These are phyloP conservation scores for Ammodytes marinus DNA, from an alignment of 2,113 vertebrate species.

Conservation along the genomic window DNA sequence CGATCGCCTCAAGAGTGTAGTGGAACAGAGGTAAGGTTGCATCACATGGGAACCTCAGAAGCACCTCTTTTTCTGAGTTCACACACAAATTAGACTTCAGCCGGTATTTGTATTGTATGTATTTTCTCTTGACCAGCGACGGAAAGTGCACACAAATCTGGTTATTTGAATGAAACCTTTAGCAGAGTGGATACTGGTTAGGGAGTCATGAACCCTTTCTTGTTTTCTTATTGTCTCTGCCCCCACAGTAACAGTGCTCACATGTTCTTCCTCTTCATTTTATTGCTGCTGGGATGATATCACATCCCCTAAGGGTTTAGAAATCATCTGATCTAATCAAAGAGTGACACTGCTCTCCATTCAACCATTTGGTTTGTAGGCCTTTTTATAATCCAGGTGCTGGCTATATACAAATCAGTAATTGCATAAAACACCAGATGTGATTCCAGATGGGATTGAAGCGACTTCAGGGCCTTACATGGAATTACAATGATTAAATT, in stretches of 20 bases:
- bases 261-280: slow-evolving; percentile 10
- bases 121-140: not conserved
- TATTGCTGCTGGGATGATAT: slow-evolving; percentile 32
- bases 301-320: slow-evolving; percentile 5
- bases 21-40: slow-evolving; percentile 90
- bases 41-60: not conserved
- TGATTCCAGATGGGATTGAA: slow-evolving; percentile 65
- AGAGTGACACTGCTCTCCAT: slow-evolving; percentile 13
- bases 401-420: slow-evolving; percentile 38
- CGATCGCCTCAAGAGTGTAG: slow-evolving; percentile 90
- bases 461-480: slow-evolving; percentile 29
- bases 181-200: not conserved
- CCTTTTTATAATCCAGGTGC: slow-evolving; percentile 54
- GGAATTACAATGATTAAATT: slow-evolving; percentile 31
- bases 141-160: not conserved
- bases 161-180: not conserved
- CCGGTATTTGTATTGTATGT: too few species aligned
- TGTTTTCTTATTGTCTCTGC: slow-evolving; percentile 8
- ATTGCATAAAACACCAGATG: slow-evolving; percentile 68
- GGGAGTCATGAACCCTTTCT: not conserved
- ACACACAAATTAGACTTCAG: slow-evolving; percentile 2
- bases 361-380: slow-evolving; percentile 16
- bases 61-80: not conserved
- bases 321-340: slow-evolving; percentile 34
- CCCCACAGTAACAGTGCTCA: slow-evolving; percentile 17